Evolutionary conservation across 2,113 vertebrate genomes (phyloP), one percentile per base, ranked within the genome.

Genomic region (Scomber japonicus): DNA sequence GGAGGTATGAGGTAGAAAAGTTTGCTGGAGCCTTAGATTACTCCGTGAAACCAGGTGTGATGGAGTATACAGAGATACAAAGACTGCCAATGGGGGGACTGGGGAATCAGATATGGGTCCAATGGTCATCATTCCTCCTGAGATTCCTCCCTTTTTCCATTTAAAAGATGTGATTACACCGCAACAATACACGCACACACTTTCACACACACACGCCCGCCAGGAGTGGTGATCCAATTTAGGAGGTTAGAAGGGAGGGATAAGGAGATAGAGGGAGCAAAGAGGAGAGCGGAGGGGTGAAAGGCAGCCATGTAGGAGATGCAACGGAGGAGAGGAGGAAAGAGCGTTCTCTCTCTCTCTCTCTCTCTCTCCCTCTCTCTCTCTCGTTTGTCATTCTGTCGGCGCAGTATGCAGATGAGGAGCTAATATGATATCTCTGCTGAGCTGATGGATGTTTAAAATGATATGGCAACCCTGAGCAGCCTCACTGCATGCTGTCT

Each of bases 311-410:
- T 85, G 84, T 80, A 75, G 49, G 83, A 79, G 80, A 74, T 27
- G 76, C 54, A 68, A 46, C 1, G 71, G 13, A 69, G 40, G 77
- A 53, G 54, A 45, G 71, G 54, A 65, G 66, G 69, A 19, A 55
- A 49, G 55, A 14, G 63, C 3, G 2, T 45, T 44, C 21, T 57
- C 44, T 24, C 27, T 21, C 74, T 44, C 70, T 48, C 68, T 8
- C 56, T 1, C 54, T 61, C 63, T 12, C 75, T 1, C 54, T 61
- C 63, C 12, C 75, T 63, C 62, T 27, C 76, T 31, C 74, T 68
- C 74, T 54, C 83, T 91, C 82, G 78, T 94, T 94, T 92, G 90
- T 93, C 93, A 94, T 94, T 94, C 92, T 92, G 90, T 85, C 87
- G 73, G 79, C 72, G 48, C 84, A 59, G 55, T 91, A 93, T 94